Evolutionary conservation across 2,113 vertebrate species (phyloP).

Genomic region (Saguinus imperator): DNA sequence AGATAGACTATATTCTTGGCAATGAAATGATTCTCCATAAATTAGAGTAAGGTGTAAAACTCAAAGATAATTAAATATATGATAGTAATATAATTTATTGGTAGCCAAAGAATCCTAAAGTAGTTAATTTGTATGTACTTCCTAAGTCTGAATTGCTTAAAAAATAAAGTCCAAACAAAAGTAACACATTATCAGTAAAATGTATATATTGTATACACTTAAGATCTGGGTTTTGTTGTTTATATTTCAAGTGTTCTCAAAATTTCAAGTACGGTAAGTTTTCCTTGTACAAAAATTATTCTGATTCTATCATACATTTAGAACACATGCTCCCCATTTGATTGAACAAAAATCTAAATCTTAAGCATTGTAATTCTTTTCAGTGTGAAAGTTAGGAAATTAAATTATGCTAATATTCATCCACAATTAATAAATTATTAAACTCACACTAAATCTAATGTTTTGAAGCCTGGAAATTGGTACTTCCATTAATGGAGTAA

Average conservation of each 20-base stretch:
- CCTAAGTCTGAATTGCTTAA: background rate
- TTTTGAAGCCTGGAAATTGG: slow-evolving; percentile 33
- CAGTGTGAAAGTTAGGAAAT: background rate
- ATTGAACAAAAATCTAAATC: slow-evolving; percentile 7
- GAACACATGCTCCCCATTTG: background rate
- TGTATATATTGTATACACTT: background rate
- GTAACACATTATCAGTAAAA: background rate
- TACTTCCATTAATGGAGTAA: slow-evolving; percentile 24
- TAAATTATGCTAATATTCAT: slow-evolving; percentile 48
- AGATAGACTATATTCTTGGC: background rate
- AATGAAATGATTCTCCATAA: background rate
- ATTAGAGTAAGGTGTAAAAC: background rate
- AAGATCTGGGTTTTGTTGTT: background rate
- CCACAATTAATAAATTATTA: slow-evolving; percentile 58
- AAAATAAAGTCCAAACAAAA: slow-evolving; percentile 7
- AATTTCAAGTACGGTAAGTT: background rate
- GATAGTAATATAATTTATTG: background rate
- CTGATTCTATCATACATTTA: background rate
- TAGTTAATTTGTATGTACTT: background rate
- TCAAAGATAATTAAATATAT: background rate
- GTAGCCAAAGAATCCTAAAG: background rate
- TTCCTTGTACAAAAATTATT: slow-evolving; percentile 31
- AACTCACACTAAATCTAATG: slow-evolving; percentile 32
- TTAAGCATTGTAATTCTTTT: slow-evolving; percentile 32
- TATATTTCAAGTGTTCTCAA: slow-evolving; percentile 5